These are phyloP conservation scores for Irena cyanogastra DNA, from an alignment of 2,113 vertebrate species.

Conservation along the genomic window DNA sequence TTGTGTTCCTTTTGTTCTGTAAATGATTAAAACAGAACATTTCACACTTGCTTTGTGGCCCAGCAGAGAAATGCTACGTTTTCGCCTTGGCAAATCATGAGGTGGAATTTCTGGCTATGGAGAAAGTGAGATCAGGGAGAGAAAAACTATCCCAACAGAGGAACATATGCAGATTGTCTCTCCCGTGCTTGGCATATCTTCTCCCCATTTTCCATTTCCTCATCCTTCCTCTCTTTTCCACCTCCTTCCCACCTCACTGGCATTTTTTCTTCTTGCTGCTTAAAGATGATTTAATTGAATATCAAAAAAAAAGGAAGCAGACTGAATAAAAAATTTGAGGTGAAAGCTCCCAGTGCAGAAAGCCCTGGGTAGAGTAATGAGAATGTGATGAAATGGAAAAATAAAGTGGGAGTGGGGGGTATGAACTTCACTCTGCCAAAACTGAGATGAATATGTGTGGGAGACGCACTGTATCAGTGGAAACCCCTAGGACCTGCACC, in stretches of 20 bases:
- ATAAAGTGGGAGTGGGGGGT: neutral
- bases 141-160: neutral
- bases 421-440: neutral
- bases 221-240: neutral
- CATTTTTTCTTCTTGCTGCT: neutral
- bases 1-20: conserved; percentile 44
- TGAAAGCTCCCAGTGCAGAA: neutral
- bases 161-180: conserved; percentile 1
- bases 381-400: neutral
- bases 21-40: conserved; percentile 45
- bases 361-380: neutral
- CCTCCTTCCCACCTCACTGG: neutral
- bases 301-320: neutral
- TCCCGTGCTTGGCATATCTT: neutral
- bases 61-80: conserved; percentile 16
- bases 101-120: conserved; percentile 33
- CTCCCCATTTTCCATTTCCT: neutral
- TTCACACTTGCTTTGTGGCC: conserved; percentile 41
- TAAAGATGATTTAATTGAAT: neutral
- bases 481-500: neutral
- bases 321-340: neutral
- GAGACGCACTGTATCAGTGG: neutral
- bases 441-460: neutral
- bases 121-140: conserved; percentile 46
- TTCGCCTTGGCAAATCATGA: neutral